These are phyloP conservation scores for Halcyon leucocephala DNA, from an alignment of 2,797 vertebrate genomes.

Conservation along the genomic window DNA sequence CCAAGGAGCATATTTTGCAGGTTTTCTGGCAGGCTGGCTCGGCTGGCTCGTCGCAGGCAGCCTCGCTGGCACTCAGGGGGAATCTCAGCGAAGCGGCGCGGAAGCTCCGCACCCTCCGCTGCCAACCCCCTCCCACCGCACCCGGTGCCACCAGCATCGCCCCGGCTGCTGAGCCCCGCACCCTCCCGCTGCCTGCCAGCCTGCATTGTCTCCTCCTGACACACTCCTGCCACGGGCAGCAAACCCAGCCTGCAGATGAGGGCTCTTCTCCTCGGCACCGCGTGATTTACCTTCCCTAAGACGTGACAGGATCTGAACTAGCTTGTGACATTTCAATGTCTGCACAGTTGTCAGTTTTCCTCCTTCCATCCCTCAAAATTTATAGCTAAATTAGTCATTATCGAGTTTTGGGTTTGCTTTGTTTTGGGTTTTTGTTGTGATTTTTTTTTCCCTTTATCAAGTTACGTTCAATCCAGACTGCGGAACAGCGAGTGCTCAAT, in stretches of 20 bases:
- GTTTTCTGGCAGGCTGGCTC: neutral
- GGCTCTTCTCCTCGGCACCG: neutral
- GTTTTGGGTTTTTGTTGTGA: neutral
- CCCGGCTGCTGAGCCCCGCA: neutral
- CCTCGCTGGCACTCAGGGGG: fast-evolving
- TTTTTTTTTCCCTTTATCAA: neutral
- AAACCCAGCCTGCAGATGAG: neutral
- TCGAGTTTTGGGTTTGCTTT: neutral
- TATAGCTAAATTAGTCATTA: slow-evolving; percentile 12
- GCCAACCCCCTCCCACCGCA: fast-evolving
- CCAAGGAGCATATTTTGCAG: neutral
- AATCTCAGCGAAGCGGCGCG: neutral
- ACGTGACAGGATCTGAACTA: neutral
- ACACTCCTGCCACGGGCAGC: neutral
- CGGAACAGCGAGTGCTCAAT: neutral
- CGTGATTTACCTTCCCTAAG: neutral
- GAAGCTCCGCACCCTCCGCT: neutral
- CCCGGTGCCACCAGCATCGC: fast-evolving
- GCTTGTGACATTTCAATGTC: neutral
- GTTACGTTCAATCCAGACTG: neutral
- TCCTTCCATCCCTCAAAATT: neutral
- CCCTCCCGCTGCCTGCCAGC: neutral
- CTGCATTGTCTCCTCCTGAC: neutral
- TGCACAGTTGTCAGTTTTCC: neutral
- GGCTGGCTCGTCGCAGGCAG: neutral